These are phyloP conservation scores for Drosophila ambigua DNA, from an alignment of 1,140 invertebrate genomes.

Conservation along the genomic window DNA sequence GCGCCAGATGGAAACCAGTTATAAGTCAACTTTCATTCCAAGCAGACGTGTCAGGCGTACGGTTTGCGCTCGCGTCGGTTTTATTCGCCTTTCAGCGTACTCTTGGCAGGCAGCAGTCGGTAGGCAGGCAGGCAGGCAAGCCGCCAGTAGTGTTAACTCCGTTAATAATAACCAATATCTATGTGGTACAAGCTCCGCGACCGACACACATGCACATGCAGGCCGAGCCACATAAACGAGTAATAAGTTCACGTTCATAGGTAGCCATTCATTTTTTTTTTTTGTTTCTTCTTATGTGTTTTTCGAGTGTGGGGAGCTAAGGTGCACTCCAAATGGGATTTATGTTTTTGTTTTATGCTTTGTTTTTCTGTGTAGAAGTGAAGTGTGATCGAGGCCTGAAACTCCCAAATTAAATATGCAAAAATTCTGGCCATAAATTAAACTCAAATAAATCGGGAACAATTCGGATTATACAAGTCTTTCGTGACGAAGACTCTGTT, in stretches of 20 bases:
- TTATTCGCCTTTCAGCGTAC: conserved; percentile 20
- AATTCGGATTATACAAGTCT: conserved; percentile 4
- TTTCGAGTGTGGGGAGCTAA: neutral
- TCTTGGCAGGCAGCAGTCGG: conserved; percentile 25
- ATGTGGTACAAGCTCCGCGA: neutral
- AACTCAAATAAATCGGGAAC: conserved; percentile 43
- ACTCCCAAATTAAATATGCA: conserved; percentile 14
- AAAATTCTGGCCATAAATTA: conserved; percentile 23
- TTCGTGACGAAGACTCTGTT: neutral
- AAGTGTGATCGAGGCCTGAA: conserved; percentile 9
- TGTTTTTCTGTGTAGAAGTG: conserved; percentile 13
- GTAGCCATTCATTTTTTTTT: conserved; percentile 29
- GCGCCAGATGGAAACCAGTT: conserved; percentile 72
- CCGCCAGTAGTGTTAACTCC: conserved; percentile 30
- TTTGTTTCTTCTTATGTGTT: neutral
- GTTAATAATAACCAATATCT: conserved; percentile 10
- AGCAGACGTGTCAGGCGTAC: conserved; percentile 71
- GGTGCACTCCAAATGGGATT: neutral
- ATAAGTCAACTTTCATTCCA: conserved; percentile 83
- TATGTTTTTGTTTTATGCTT: conserved; percentile 13
- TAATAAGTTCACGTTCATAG: conserved; percentile 45
- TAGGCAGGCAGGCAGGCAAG: conserved; percentile 27
- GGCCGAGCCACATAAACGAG: conserved; percentile 21
- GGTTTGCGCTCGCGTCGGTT: conserved; percentile 50
- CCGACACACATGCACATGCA: conserved; percentile 25